Conservation (phyloP, 2,888 invertebrate species). For the Frankliniella fusca region DNA sequence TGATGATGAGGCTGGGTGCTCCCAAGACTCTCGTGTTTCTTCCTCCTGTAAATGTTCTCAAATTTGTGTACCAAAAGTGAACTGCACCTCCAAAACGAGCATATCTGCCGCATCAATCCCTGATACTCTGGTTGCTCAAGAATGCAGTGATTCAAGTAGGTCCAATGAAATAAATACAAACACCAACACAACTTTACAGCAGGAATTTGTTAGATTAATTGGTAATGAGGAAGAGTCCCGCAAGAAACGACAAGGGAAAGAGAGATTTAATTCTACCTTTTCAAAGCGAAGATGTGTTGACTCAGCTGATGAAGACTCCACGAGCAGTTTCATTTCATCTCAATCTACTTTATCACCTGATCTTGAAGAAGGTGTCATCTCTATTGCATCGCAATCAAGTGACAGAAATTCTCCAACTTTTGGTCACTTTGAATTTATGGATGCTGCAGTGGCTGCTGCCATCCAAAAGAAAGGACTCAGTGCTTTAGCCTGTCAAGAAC, state of each 20-base stretch:
- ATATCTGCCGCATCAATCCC: too few species aligned
- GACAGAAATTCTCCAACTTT: background rate
- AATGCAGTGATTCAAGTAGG: background rate
- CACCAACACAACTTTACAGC: background rate
- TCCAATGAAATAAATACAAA: background rate
- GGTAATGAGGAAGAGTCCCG: background rate
- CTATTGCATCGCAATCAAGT: background rate
- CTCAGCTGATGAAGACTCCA: background rate
- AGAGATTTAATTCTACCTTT: background rate
- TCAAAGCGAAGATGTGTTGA: background rate
- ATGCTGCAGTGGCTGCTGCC: conserved; percentile 69
- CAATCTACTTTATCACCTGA: background rate
- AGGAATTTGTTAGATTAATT: background rate
- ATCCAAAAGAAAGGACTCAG: conserved; percentile 68
- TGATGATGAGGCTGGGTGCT: background rate
- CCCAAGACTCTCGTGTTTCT: background rate
- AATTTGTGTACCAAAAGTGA: background rate
- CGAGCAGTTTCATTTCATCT: background rate
- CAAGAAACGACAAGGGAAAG: background rate
- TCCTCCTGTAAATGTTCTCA: background rate
- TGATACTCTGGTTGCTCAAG: background rate
- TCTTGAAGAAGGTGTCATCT: background rate
- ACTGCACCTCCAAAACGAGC: too few species aligned
- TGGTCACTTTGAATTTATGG: conserved; percentile 54
- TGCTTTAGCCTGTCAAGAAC: conserved; percentile 35